Conservation (phyloP, 2,797 vertebrate genomes). For the Periophthalmus magnuspinnatus region DNA sequence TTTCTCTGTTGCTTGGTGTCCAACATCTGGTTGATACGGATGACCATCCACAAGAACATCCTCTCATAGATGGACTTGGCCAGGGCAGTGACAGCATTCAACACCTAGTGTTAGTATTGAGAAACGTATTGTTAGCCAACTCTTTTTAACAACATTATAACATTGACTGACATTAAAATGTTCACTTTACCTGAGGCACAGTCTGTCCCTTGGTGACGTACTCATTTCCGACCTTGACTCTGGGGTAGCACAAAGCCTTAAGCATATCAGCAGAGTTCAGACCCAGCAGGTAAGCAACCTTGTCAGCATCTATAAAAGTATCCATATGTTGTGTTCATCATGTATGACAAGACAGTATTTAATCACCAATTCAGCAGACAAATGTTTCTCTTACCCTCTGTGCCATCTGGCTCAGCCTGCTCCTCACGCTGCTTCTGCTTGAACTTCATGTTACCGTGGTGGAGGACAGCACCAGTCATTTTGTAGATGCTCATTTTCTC, state of each 20-base stretch:
- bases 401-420: conserved; percentile 88
- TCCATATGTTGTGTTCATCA: neutral
- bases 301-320: conserved; percentile 83
- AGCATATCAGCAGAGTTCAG: conserved; percentile 89
- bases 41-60: conserved; percentile 96
- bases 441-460: conserved; percentile 87
- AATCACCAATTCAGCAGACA: neutral
- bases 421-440: conserved; percentile 89
- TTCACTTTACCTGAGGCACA: conserved; percentile 81
- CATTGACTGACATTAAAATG: neutral
- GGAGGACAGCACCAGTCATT: conserved; percentile 83
- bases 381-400: conserved; percentile 71
- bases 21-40: conserved; percentile 90
- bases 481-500: conserved; percentile 85
- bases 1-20: conserved; percentile 90
- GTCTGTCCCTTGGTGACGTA: conserved; percentile 88
- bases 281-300: conserved; percentile 85
- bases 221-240: conserved; percentile 88
- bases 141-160: conserved; percentile 7
- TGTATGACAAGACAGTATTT: neutral
- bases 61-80: conserved; percentile 88
- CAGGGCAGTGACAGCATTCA: conserved; percentile 84
- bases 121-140: conserved; percentile 7
- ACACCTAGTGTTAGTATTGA: conserved; percentile 70
- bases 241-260: conserved; percentile 86